These are phyloP conservation scores for Tetramorium bicarinatum DNA, from an alignment of 2,888 invertebrate genomes.

Conservation along the genomic window DNA sequence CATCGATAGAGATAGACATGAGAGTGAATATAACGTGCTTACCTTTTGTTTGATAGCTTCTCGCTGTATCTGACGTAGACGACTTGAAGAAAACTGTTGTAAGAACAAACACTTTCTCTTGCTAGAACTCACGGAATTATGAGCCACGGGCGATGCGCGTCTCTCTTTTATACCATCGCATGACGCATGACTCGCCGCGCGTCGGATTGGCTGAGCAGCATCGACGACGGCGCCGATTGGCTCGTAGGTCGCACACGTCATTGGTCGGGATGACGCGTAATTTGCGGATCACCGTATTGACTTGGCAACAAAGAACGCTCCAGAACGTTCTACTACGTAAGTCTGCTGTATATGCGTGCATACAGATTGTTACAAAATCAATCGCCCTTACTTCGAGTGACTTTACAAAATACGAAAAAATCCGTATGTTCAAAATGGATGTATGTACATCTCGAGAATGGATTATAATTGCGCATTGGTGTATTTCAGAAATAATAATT, in stretches of 20 bases:
- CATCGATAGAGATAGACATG: too few relatives aligned
- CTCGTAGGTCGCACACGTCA: background rate
- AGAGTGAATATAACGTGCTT: background rate
- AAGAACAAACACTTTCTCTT: background rate
- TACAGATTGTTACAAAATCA: background rate
- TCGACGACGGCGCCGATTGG: constrained; percentile 17
- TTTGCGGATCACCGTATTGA: background rate
- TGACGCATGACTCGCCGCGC: background rate
- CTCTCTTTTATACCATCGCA: constrained; percentile 10
- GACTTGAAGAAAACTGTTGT: background rate
- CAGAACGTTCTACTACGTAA: background rate
- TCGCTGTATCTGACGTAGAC: background rate
- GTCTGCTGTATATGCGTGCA: background rate
- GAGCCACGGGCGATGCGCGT: background rate
- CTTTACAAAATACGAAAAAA: background rate
- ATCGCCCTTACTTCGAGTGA: background rate
- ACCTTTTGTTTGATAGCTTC: constrained; percentile 35
- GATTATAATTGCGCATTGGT: background rate
- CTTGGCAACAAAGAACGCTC: constrained; percentile 13
- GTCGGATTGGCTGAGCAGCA: constrained; percentile 2
- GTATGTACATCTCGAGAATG: too few relatives aligned
- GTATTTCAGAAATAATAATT: background rate
- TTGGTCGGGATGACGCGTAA: background rate
- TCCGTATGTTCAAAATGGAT: background rate
- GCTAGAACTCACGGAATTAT: background rate